A percentile compares a stretch with the other conserved stretches of the same genome.
Conservation (phyloP, 2,797 vertebrate species). For the Manis javanica region DNA sequence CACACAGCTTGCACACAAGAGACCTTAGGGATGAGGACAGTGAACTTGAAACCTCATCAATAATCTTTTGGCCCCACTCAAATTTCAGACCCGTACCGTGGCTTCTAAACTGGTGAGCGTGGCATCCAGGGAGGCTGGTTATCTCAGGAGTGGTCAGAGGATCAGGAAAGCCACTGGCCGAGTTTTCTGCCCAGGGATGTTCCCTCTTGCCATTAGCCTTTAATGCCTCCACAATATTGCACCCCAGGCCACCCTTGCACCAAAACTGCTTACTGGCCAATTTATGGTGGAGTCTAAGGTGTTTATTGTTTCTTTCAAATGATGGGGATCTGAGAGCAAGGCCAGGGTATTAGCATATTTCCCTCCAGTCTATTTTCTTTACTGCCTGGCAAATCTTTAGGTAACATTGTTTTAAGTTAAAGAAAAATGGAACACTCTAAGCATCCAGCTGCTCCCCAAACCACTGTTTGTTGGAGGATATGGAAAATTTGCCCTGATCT, state of each 20-base stretch:
- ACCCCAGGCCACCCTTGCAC: not conserved
- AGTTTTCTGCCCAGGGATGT: not conserved
- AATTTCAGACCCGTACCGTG: not conserved
- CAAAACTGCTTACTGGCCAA: not conserved
- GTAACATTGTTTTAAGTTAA: conserved; percentile 52
- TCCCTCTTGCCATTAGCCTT: not conserved
- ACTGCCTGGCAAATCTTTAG: conserved; percentile 45
- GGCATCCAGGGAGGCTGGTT: not conserved
- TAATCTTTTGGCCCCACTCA: not conserved
- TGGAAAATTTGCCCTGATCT: not conserved
- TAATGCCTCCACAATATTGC: not conserved
- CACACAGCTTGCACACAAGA: not conserved
- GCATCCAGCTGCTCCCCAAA: conserved; percentile 11
- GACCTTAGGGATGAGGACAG: not conserved
- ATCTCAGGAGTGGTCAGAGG: not conserved
- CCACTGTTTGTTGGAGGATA: not conserved
- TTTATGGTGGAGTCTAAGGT: not conserved
- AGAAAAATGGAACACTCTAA: not conserved
- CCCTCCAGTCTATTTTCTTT: conserved; percentile 20
- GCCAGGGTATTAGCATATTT: not conserved
- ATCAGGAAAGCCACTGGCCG: not conserved
- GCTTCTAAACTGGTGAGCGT: not conserved
- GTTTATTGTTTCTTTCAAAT: not conserved
- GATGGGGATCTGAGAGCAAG: conserved; percentile 33
- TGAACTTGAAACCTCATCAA: not conserved